phyloP scores from a whole-genome alignment of 2,113 vertebrate genomes.

The Xenus cinereus region DNA sequence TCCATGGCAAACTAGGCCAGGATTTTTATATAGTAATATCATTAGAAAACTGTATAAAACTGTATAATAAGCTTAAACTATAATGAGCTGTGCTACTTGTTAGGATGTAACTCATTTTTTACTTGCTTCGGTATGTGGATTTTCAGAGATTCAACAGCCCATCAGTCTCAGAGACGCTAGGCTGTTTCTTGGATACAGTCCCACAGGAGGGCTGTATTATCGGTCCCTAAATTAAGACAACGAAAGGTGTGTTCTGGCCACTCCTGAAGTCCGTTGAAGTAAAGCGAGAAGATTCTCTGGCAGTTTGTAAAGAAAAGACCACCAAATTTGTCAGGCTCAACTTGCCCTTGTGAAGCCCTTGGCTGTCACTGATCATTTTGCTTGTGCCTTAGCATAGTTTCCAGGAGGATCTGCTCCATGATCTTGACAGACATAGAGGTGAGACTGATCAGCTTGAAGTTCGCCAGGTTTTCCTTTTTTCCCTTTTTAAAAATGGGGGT shows the following conservation, averaged over 20 bases:
- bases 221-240: not conserved
- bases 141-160: not conserved
- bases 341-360: not conserved
- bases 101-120: not conserved
- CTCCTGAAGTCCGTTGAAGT: not conserved
- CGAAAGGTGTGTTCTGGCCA: not conserved
- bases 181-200: not conserved
- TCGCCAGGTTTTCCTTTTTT: not conserved
- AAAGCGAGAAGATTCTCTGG: not conserved
- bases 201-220: rapidly evolving
- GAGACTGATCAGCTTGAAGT: not conserved
- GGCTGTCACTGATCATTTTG: not conserved
- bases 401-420: not conserved
- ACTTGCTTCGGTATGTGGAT: not conserved
- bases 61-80: not conserved
- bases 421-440: not conserved
- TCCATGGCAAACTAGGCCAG: not conserved
- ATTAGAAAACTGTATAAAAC: not conserved
- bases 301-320: not conserved
- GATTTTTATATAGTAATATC: not conserved
- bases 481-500: not conserved
- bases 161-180: not conserved
- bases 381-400: not conserved
- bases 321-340: not conserved
- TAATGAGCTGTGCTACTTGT: not conserved